Percentiles rank a stretch among this genome's conserved stretches.
These are phyloP conservation scores for Stratiomys singularior DNA, from an alignment of 2,888 invertebrate genomes.

Conservation along the genomic window DNA sequence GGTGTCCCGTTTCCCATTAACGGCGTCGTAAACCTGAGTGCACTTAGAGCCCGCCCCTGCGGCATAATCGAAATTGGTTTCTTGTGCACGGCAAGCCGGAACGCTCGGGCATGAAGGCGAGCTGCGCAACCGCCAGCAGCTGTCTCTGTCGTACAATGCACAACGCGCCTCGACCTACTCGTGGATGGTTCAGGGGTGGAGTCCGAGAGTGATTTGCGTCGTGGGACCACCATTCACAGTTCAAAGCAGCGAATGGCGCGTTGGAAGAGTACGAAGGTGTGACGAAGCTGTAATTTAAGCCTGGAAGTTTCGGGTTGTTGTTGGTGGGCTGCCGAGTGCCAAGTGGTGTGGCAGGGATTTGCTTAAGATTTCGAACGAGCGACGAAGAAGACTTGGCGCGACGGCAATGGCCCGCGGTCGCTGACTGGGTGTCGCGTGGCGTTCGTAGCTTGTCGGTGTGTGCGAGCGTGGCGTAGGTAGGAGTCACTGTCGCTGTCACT, in stretches of 20 bases:
- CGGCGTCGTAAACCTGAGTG: background rate
- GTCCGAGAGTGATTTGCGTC: background rate
- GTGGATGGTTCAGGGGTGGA: background rate
- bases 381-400: background rate
- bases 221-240: background rate
- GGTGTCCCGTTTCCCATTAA: background rate
- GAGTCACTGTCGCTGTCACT: background rate
- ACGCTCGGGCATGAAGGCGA: background rate
- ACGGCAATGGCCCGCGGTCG: background rate
- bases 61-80: background rate
- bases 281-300: conserved; percentile 27
- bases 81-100: background rate
- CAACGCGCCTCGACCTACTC: background rate
- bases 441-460: background rate
- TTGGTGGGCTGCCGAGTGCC: background rate
- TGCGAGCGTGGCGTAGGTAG: background rate
- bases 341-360: conserved; percentile 5
- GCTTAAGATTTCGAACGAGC: conserved; percentile 13
- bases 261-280: conserved; percentile 18
- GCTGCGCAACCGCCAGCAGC: background rate
- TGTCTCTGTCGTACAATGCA: background rate
- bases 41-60: conserved; percentile 4
- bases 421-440: background rate
- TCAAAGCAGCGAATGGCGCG: background rate
- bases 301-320: background rate